Base-by-base conservation (phyloP, 2,113 vertebrate genomes). In the Forbesichthys papilliferus region DNA sequence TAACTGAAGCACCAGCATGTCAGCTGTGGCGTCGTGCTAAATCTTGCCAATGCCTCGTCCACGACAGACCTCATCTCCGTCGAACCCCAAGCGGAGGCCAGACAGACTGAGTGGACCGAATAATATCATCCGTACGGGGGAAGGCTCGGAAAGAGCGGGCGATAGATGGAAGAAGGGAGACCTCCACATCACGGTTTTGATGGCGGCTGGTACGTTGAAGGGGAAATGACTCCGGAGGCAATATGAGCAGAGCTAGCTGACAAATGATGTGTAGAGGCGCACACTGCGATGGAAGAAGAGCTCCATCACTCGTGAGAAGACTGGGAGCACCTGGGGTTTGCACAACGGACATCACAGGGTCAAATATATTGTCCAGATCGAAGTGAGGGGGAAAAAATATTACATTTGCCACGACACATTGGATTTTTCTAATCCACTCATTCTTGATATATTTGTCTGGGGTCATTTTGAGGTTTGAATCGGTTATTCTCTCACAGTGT, bases 241-340 rank as follows among this genome's bases (percentile, higher is more conserved):
- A 75, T 87, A 74, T 42, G 75, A 13, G 78, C 46, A 18, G 69
- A 73, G 27, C 54, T 51, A 69, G 77, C 64, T 61, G 60, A 73
- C 27, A 61, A 42, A 42, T 42, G 4, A 42, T 42, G 4, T 5
- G 36, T 8, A 42, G 36, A 42, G 36, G 36, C 5, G 7, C 36
- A 42, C 9, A 72, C 48, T 52, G 42, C 53, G 18, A 53, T 10
- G 48, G 53, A 55, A 71, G 48, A 70, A 52, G 68, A 78, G 4
- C 36, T 42, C 36, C 36, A 14, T 68, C 46, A 64, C 59, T 18
- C 10, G 72, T 3, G 73, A 72, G 42, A 66, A n/a, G n/a, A 64
- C 42, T 0, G 13, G 67, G 61, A 83, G 82, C 86, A 87, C 84
- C 77, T 87, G 82, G 74, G 48, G 48, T 36, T 81, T 51, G 64